A percentile compares a stretch with the other conserved stretches of the same genome.
Evolutionary conservation across 2,888 invertebrate genomes (phyloP).

Genomic region (Globia sparganii): DNA sequence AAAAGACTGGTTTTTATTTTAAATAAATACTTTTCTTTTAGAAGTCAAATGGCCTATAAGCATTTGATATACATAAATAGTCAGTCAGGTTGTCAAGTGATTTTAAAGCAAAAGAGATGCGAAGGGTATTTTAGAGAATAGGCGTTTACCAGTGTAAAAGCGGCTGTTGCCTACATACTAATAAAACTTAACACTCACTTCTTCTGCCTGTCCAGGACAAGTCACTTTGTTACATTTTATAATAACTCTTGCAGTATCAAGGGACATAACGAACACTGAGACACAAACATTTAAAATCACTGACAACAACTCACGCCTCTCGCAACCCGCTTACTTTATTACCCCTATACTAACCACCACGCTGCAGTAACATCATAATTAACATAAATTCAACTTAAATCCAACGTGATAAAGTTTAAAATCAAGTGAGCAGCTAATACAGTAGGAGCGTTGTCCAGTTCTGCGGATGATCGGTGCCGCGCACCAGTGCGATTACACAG

Average conservation of each 20-base stretch:
- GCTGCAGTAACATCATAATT: slow-evolving; percentile 29
- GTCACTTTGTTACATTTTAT: neutral
- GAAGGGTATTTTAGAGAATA: neutral
- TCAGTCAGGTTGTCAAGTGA: neutral
- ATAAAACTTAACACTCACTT: neutral
- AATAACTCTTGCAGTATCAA: slow-evolving; percentile 7
- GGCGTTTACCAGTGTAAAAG: neutral
- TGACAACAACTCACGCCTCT: slow-evolving; percentile 19
- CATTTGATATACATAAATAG: neutral
- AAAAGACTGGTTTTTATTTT: neutral
- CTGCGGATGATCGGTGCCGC: slow-evolving; percentile 71
- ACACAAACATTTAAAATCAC: neutral
- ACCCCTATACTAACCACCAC: slow-evolving; percentile 50
- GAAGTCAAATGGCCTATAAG: neutral
- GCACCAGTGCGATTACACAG: slow-evolving; percentile 77
- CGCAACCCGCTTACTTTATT: slow-evolving; percentile 57
- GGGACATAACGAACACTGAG: neutral
- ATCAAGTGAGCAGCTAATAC: slow-evolving; percentile 21
- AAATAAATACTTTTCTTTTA: neutral
- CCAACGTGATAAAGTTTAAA: slow-evolving; percentile 22
- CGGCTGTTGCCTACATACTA: neutral
- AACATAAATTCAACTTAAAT: slow-evolving; percentile 18
- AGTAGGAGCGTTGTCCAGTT: slow-evolving; percentile 60
- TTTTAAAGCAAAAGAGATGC: neutral
- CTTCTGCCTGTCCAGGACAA: neutral